Evolutionary conservation across 1,140 invertebrate genomes (phyloP).

Genomic region (Triops cancriformis): DNA sequence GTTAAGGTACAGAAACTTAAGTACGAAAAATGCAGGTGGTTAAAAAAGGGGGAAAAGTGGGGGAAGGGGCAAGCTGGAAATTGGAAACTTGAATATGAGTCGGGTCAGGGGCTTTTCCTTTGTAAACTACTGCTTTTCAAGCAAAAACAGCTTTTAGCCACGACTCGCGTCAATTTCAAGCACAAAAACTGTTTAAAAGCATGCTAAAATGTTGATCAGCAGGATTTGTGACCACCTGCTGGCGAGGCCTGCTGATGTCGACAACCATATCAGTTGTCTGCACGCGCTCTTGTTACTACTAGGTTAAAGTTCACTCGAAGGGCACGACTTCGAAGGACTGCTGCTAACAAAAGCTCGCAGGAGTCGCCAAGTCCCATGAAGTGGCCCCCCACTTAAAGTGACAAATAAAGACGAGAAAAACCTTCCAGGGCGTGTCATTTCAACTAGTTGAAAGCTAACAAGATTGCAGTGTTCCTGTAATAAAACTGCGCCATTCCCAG

Average conservation of each 20-base stretch:
- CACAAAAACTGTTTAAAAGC: slow-evolving; percentile 5
- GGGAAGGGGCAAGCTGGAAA: not conserved
- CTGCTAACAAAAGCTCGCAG: not conserved
- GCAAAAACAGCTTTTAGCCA: not conserved
- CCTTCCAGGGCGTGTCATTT: not conserved
- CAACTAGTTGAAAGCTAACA: slow-evolving; percentile 10
- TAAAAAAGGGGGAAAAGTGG: not conserved
- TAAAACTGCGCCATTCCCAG: not conserved
- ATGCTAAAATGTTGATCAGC: not conserved
- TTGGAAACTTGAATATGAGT: not conserved
- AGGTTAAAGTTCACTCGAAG: not conserved
- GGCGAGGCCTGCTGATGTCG: not conserved
- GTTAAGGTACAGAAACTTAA: no score
- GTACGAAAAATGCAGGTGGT: no score
- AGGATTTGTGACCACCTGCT: not conserved
- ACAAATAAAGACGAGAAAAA: not conserved
- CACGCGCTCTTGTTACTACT: slow-evolving; percentile 1
- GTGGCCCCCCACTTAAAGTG: not conserved
- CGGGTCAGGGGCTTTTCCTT: not conserved
- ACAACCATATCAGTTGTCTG: not conserved
- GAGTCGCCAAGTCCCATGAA: not conserved
- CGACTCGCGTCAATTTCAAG: not conserved
- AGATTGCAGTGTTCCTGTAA: not conserved
- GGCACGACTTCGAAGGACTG: not conserved
- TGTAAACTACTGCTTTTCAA: not conserved